Percentiles rank a stretch among this genome's conserved stretches.
Conservation (phyloP, 2,797 vertebrate species). For the Microctenopoma stevenorrisi region DNA sequence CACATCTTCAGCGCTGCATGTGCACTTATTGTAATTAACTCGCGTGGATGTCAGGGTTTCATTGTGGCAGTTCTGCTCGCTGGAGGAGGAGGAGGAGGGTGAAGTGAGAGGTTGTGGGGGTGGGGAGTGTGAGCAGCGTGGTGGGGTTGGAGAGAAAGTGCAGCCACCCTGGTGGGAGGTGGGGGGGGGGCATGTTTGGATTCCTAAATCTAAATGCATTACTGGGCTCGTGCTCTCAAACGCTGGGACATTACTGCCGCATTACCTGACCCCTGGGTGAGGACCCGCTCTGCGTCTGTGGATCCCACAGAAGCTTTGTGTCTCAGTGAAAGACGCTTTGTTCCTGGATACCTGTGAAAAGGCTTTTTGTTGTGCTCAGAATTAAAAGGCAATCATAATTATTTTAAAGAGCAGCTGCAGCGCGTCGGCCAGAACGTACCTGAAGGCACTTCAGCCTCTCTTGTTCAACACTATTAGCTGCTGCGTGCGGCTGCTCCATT, state of each 20-base stretch:
- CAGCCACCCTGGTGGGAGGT: constrained; percentile 8
- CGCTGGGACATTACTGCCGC: constrained; percentile 30
- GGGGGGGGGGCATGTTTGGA: constrained; percentile 1
- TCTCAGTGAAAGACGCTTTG: background rate
- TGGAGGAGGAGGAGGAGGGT: constrained; percentile 38
- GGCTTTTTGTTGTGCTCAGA: constrained; percentile 28
- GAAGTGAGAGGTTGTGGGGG: constrained; percentile 40
- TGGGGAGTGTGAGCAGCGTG: constrained; percentile 13
- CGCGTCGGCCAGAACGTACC: background rate
- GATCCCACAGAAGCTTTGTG: constrained; percentile 23
- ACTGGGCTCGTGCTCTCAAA: constrained; percentile 31
- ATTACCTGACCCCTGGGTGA: constrained; percentile 23
- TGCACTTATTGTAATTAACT: constrained; percentile 81
- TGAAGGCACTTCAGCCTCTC: constrained; percentile 24
- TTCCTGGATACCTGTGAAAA: constrained; percentile 13
- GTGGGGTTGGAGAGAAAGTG: background rate
- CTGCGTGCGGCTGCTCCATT: background rate
- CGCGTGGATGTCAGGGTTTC: constrained; percentile 73
- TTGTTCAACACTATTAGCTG: background rate
- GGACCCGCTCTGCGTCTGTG: background rate
- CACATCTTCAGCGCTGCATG: constrained; percentile 64
- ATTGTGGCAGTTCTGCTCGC: constrained; percentile 64
- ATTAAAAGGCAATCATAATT: constrained; percentile 29
- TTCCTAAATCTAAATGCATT: constrained; percentile 45
- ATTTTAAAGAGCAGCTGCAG: constrained; percentile 25